phyloP scores from a whole-genome alignment of 2,113 vertebrate genomes.

The Trogon surrucura region DNA sequence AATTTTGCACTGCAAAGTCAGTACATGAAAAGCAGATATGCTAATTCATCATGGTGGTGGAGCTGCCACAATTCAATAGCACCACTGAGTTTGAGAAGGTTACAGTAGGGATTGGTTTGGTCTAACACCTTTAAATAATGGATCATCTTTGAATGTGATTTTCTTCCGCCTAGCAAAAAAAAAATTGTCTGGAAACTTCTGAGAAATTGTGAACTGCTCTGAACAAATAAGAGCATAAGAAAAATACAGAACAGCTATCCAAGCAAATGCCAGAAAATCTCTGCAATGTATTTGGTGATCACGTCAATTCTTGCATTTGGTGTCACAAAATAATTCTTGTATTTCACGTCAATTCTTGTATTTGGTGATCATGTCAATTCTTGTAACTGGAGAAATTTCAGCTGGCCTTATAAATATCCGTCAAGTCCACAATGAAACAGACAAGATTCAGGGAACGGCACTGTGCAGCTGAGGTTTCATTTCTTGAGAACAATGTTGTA shows the following conservation, averaged over 20 bases:
- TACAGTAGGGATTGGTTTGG: not conserved
- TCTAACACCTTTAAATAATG: constrained; percentile 5
- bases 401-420: not conserved
- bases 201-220: not conserved
- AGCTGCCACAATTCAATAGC: not conserved
- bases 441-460: not conserved
- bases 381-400: not conserved
- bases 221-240: not conserved
- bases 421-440: not conserved
- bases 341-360: not conserved
- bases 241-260: not conserved
- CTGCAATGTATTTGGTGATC: not conserved
- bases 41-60: not conserved
- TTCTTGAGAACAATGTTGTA: not conserved
- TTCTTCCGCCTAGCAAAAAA: not conserved
- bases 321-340: too few species aligned
- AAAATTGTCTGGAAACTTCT: not conserved
- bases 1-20: not conserved
- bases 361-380: not conserved
- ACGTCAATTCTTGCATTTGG: not conserved
- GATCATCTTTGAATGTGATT: not conserved
- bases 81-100: not conserved
- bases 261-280: not conserved
- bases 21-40: not conserved
- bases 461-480: not conserved